Percentiles rank a stretch among this genome's conserved stretches.
Conservation (phyloP, 2,797 vertebrate species). For the Serranus cabrilla region DNA sequence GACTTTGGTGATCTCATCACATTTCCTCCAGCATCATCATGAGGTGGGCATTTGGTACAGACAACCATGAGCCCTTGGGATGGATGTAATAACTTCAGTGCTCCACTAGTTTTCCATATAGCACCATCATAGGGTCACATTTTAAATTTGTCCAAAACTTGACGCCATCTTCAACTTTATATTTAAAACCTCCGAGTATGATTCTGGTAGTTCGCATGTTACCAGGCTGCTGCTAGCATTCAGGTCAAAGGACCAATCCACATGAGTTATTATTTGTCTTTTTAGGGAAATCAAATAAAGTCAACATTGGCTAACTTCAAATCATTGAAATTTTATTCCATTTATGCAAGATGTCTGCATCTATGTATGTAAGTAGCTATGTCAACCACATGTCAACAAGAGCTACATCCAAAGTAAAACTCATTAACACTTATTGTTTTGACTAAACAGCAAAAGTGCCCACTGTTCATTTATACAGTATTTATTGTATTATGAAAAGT, state of each 20-base stretch:
- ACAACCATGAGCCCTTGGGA: neutral
- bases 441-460: neutral
- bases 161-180: no score
- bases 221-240: no score
- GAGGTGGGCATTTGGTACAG: neutral
- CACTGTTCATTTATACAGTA: neutral
- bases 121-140: neutral
- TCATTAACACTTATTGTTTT: conserved; percentile 9
- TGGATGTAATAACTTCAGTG: neutral
- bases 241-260: neutral
- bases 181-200: no score
- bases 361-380: neutral
- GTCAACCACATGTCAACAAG: neutral
- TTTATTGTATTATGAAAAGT: neutral
- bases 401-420: no score
- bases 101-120: neutral
- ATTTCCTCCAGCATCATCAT: neutral
- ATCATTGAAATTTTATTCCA: neutral
- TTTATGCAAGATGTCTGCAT: neutral
- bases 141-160: neutral
- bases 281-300: neutral
- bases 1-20: neutral
- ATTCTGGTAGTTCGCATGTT: no score
- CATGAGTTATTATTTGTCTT: neutral
- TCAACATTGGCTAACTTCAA: neutral